These are phyloP conservation scores for Petrophora chlorosata DNA, from an alignment of 2,888 invertebrate genomes.

Conservation along the genomic window DNA sequence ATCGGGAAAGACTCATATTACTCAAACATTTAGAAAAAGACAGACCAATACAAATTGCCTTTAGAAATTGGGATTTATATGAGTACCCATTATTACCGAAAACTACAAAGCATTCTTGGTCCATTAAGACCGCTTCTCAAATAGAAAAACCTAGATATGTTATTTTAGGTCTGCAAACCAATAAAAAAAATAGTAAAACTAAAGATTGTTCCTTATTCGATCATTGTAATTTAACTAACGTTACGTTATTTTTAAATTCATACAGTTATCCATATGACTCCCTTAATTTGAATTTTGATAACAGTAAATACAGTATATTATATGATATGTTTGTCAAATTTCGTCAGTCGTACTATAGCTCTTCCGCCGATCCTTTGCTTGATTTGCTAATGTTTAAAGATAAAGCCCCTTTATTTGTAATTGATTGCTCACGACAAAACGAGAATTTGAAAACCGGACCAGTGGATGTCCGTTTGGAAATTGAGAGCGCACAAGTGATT, in stretches of 20 bases:
- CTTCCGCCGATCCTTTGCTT: slow-evolving; percentile 30
- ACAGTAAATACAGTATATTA: slow-evolving; percentile 37
- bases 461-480: slow-evolving; percentile 38
- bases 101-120: slow-evolving; percentile 48
- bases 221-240: slow-evolving; percentile 48
- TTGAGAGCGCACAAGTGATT: slow-evolving; percentile 37
- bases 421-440: slow-evolving; percentile 40
- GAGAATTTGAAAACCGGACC: slow-evolving; percentile 42
- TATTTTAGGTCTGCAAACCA: slow-evolving; percentile 57
- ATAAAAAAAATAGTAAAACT: slow-evolving; percentile 42
- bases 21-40: slow-evolving; percentile 17
- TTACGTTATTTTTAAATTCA: slow-evolving; percentile 48
- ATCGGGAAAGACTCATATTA: background rate
- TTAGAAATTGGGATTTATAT: slow-evolving; percentile 30
- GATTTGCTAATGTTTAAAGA: slow-evolving; percentile 29
- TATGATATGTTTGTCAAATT: slow-evolving; percentile 37
- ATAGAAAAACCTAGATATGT: slow-evolving; percentile 57
- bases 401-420: slow-evolving; percentile 36
- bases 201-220: slow-evolving; percentile 36
- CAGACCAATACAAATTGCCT: slow-evolving; percentile 1
- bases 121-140: slow-evolving; percentile 43
- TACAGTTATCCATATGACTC: slow-evolving; percentile 42
- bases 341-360: slow-evolving; percentile 40
- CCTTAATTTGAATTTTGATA: slow-evolving; percentile 33
- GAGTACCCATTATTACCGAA: slow-evolving; percentile 51